These are phyloP conservation scores for Polypterus senegalus DNA, from an alignment of 2,113 vertebrate species.

Conservation along the genomic window DNA sequence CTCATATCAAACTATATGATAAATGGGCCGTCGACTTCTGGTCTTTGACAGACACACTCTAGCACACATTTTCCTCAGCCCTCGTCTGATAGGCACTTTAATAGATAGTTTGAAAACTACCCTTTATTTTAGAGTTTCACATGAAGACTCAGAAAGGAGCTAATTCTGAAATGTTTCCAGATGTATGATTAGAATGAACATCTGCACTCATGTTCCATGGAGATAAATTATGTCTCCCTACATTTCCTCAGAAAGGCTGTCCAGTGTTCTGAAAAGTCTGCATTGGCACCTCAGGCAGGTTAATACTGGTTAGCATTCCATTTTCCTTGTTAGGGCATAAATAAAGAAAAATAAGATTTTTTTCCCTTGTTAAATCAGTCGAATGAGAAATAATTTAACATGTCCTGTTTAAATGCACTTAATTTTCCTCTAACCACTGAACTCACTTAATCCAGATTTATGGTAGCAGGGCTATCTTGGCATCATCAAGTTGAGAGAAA, in stretches of 20 bases:
- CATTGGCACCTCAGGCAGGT: constrained; percentile 31
- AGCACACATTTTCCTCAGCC: constrained; percentile 29
- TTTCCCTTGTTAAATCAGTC: background rate
- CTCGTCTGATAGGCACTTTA: constrained; percentile 38
- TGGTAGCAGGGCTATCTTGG: too few relatives aligned
- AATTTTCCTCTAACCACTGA: too few relatives aligned
- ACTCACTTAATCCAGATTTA: too few relatives aligned
- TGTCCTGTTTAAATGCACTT: too few relatives aligned
- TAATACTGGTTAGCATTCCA: constrained; percentile 40
- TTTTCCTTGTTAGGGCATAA: constrained; percentile 1
- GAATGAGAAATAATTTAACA: too few relatives aligned
- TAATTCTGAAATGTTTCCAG: constrained; percentile 37
- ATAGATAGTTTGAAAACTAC: constrained; percentile 18
- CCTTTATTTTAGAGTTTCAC: constrained; percentile 25
- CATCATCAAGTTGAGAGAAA: too few relatives aligned
- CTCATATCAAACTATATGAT: constrained; percentile 31
- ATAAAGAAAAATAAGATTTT: constrained; percentile 9
- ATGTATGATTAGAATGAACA: constrained; percentile 51
- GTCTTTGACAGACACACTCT: constrained; percentile 5
- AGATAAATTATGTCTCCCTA: constrained; percentile 28
- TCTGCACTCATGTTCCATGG: constrained; percentile 17
- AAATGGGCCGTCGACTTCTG: constrained; percentile 28
- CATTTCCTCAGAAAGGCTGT: constrained; percentile 10
- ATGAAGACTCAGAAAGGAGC: constrained; percentile 18
- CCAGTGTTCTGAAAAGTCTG: constrained; percentile 10